phyloP scores from a whole-genome alignment of 2,113 vertebrate genomes.

The Macaca nemestrina region DNA sequence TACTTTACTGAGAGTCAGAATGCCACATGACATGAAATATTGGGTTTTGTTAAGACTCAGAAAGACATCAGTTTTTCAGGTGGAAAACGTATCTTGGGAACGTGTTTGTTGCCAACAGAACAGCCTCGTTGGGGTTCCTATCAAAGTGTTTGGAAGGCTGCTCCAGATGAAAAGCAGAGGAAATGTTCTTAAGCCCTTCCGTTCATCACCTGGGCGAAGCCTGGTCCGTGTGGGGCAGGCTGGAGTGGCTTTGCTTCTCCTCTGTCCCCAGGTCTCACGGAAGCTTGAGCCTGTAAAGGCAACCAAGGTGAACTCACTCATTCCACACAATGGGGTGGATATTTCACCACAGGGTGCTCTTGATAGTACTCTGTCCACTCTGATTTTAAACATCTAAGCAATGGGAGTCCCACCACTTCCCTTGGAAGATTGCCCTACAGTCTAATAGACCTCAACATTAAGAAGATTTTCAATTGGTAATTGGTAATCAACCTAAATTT shows the following conservation, averaged over 20 bases:
- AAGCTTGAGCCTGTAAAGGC: conserved; percentile 41
- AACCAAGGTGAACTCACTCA: conserved; percentile 62
- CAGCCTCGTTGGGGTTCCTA: not conserved
- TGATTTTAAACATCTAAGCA: conserved; percentile 69
- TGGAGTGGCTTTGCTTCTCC: not conserved
- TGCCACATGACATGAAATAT: not conserved
- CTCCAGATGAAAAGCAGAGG: not conserved
- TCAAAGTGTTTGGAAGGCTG: not conserved
- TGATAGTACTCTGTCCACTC: conserved; percentile 70
- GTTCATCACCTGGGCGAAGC: not conserved
- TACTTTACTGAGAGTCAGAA: not conserved
- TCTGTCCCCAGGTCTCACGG: not conserved
- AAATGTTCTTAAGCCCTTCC: not conserved
- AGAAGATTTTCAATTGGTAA: conserved; percentile 76
- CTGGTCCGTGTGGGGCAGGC: not conserved
- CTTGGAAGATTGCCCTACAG: conserved; percentile 72
- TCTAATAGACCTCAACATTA: conserved; percentile 75
- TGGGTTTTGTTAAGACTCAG: not conserved
- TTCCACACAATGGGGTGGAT: conserved; percentile 53
- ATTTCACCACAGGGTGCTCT: conserved; percentile 15
- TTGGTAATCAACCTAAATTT: conserved; percentile 80
- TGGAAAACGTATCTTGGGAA: not conserved
- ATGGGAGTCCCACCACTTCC: conserved; percentile 65
- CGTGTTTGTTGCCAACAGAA: not conserved
- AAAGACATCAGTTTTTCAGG: not conserved